A percentile compares a stretch with the other conserved stretches of the same genome.
Conservation (phyloP, 2,113 vertebrate species). For the Lontra canadensis region DNA sequence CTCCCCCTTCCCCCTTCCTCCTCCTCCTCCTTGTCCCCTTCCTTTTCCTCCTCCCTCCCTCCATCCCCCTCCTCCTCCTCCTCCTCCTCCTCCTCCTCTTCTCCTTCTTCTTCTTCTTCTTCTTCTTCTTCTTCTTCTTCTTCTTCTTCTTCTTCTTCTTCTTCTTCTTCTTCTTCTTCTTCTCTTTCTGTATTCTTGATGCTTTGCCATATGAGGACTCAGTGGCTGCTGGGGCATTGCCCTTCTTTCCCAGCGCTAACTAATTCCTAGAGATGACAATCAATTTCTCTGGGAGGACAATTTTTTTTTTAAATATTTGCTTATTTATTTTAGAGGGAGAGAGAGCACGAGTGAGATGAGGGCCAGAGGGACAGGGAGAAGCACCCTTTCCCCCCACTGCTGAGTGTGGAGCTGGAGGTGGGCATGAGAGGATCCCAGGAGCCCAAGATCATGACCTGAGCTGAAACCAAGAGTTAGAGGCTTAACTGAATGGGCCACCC, state of each 20-base stretch:
- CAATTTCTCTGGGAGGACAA: not conserved
- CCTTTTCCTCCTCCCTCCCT: too few relatives aligned
- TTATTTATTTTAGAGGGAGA: not conserved
- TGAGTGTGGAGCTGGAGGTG: not conserved
- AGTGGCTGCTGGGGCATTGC: not conserved
- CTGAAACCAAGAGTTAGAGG: not conserved
- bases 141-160: too few relatives aligned
- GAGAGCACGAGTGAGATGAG: not conserved
- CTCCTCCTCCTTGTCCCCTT: too few relatives aligned
- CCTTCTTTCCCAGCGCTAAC: not conserved
- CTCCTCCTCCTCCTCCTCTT: not conserved
- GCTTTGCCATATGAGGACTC: not conserved
- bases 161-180: not conserved
- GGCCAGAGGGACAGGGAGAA: too few relatives aligned
- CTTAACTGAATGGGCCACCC: not conserved
- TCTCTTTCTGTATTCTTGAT: not conserved
- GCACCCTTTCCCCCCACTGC: not conserved
- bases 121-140: too few relatives aligned
- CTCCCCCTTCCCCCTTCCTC: fast-evolving
- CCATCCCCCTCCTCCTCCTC: too few relatives aligned
- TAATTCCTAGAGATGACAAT: not conserved
- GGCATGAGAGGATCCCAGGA: not conserved
- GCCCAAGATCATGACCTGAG: not conserved
- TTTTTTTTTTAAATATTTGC: not conserved
- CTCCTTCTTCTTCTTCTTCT: not conserved